Base-by-base conservation (phyloP, 2,888 invertebrate species). In the Ormyrus pomaceus region DNA sequence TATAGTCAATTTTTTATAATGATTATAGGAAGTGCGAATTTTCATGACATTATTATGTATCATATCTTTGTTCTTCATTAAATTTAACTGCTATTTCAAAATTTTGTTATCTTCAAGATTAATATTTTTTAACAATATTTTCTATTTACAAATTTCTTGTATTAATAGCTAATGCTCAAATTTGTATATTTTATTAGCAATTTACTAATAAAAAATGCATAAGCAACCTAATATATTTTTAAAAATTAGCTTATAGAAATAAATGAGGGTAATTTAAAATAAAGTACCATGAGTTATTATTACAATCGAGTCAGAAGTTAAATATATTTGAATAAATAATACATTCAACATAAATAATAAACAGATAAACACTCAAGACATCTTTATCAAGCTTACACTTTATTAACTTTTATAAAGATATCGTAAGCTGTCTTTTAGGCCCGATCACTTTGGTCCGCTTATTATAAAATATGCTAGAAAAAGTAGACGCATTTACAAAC, bases 251-350 rank as follows among this genome's bases (percentile, higher is more conserved):
- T 10, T 11, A 59, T 13, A 61, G 8, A 34, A 11, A 34, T 61
- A 34, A 53, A 19, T 53, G 10, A 64, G 34, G 34, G 34, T 34
- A 34, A 34, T 34, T 34, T 56, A 66, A 55, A 79, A 51, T 58
- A 71, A 65, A 34, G 34, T 34, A 34, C 34, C 34, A 34, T 51
- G 58, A 71, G 56, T 55, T 48, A 55, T 61, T 62, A 56, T 71
- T 50, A 61, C 56, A 71, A 76, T 66, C 58, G 53, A 81, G 62
- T 34, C 34, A 34, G 34, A 34, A 34, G 34, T 79, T 76, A 81
- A 74, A 77, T 79, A 77, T 81, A 81, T 81, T 81, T 81, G 34
- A 81, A 81, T 79, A 81, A 81, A 81, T 80, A 77, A 80, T 81
- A 81, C 81, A 79, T 64, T 79, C 61, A 77, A 74, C 68, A 76